Evolutionary conservation across 2,888 invertebrate species (phyloP).

Genomic region (Sminthurides aquaticus): DNA sequence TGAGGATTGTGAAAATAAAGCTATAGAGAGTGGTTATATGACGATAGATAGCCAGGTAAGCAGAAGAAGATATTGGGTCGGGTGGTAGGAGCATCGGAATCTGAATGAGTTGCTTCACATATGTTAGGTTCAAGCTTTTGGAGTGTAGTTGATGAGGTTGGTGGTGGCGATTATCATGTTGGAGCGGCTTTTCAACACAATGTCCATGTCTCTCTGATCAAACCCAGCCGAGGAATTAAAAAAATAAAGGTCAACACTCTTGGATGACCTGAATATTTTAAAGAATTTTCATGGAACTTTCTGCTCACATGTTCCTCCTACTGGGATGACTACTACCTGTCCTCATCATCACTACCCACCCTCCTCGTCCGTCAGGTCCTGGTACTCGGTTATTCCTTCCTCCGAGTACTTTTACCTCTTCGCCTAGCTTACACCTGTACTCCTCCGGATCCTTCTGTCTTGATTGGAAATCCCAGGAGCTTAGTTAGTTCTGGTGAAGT

Average conservation of each 20-base stretch:
- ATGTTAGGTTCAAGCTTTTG: no score
- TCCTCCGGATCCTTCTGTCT: background rate
- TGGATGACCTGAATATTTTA: constrained; percentile 19
- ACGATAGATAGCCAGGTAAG: no score
- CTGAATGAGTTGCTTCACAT: no score
- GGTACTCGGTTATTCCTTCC: background rate
- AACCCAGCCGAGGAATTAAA: constrained; percentile 6
- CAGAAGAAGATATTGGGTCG: no score
- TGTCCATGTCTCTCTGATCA: background rate
- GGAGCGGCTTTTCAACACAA: no score
- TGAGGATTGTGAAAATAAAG: no score
- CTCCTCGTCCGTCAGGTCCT: background rate
- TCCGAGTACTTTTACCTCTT: background rate
- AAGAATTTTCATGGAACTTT: constrained; percentile 15
- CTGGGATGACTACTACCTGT: background rate
- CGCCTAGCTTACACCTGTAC: background rate
- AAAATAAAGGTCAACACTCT: constrained; percentile 21
- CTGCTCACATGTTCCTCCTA: background rate
- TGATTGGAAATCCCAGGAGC: background rate
- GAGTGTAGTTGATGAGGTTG: no score
- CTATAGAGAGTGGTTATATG: no score
- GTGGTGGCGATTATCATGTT: no score
- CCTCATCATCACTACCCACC: no score
- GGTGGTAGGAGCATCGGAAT: no score
- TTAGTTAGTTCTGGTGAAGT: no score